Evolutionary conservation across 2,888 invertebrate species (phyloP).

Genomic region (Lysandra bellargus): DNA sequence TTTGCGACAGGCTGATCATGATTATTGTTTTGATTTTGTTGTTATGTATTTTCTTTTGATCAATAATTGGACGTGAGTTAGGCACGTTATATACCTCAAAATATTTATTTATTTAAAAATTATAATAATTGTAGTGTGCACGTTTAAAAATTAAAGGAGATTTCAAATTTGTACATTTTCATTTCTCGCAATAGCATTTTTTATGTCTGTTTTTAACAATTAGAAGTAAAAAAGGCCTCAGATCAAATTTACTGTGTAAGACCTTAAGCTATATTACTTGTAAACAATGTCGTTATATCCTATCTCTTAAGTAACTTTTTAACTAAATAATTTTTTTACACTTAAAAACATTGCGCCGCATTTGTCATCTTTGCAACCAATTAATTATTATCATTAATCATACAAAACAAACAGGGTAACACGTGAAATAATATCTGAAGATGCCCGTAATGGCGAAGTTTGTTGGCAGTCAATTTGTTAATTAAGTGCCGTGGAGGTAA

Average conservation of each 20-base stretch:
- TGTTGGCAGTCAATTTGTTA: conserved; percentile 41
- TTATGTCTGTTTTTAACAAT: too few species aligned
- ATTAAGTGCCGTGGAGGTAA: conserved; percentile 43
- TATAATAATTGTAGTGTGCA: too few species aligned
- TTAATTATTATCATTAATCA: conserved; percentile 10
- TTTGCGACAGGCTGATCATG: background rate
- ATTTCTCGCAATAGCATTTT: too few species aligned
- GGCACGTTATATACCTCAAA: too few species aligned
- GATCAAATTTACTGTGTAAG: too few species aligned
- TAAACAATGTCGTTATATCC: too few species aligned
- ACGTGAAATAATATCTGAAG: conserved; percentile 27
- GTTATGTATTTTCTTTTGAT: background rate
- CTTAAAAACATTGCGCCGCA: background rate
- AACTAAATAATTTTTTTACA: background rate
- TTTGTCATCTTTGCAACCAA: conserved; percentile 21
- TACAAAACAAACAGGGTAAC: background rate
- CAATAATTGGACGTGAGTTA: too few species aligned
- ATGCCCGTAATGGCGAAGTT: conserved; percentile 34
- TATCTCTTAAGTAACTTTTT: background rate
- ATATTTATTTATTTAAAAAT: too few species aligned
- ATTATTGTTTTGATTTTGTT: background rate
- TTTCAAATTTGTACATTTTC: too few species aligned
- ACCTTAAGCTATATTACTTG: too few species aligned
- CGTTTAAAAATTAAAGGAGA: background rate
- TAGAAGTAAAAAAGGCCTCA: too few species aligned